Evolutionary conservation across 1,140 invertebrate species (phyloP).

Genomic region (Oreohelix idahoensis): DNA sequence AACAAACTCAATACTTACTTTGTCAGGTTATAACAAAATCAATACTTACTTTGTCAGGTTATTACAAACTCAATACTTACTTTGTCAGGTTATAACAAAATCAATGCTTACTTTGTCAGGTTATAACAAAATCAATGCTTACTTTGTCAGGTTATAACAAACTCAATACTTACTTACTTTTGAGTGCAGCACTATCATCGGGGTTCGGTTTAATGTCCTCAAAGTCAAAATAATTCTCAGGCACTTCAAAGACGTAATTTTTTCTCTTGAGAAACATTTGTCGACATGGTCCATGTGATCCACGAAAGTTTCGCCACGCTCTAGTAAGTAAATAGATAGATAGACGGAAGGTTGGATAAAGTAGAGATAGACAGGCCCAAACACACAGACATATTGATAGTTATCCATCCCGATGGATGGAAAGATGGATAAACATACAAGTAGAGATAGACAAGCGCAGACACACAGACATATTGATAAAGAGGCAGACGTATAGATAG

Average conservation of each 20-base stretch:
- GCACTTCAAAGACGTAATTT: slow-evolving; percentile 2
- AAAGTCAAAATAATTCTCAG: slow-evolving; percentile 18
- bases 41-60: too few species aligned
- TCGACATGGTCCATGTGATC: background rate
- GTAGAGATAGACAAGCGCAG: too few species aligned
- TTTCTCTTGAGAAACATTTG: background rate
- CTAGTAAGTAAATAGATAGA: background rate
- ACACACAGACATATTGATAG: too few species aligned
- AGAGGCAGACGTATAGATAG: too few species aligned
- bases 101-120: too few species aligned
- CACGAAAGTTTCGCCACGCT: background rate
- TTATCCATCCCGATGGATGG: too few species aligned
- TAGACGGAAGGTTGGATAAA: background rate
- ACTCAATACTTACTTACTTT: background rate
- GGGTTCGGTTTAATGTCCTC: background rate
- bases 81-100: too few species aligned
- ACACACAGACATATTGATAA: too few species aligned
- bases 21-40: too few species aligned
- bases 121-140: background rate
- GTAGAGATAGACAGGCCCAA: background rate
- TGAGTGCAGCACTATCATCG: background rate
- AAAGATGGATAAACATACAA: too few species aligned
- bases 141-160: background rate
- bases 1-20: too few species aligned
- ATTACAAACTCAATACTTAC: too few species aligned